A percentile compares a stretch with the other conserved stretches of the same genome.
Conservation (phyloP, 53 echinoderm and acorn worm genomes). For the Stichopus horrens region DNA sequence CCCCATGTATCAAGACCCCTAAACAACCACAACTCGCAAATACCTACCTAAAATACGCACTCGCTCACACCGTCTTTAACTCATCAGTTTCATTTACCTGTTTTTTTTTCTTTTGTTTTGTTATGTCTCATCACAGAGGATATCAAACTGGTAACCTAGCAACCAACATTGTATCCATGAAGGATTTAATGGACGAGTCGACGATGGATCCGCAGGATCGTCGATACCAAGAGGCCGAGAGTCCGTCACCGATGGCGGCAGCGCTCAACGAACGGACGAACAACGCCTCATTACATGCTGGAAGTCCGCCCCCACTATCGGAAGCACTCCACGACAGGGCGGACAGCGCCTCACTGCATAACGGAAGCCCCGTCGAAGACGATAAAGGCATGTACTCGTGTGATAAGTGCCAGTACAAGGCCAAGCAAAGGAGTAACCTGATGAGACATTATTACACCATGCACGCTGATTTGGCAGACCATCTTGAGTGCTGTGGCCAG, state of each 20-base stretch:
- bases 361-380: slow-evolving; percentile 9
- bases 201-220: neutral
- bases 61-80: too few species aligned
- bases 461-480: slow-evolving; percentile 61
- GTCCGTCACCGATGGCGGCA: neutral
- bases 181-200: neutral
- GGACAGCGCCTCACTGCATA: neutral
- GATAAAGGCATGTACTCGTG: slow-evolving; percentile 52
- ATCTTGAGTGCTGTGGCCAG: slow-evolving; percentile 64
- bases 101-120: too few species aligned
- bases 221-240: neutral
- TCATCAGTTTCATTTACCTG: too few species aligned
- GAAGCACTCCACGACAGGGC: neutral
- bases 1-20: too few species aligned
- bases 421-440: slow-evolving; percentile 65
- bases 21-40: too few species aligned
- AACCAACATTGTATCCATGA: neutral
- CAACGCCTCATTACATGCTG: neutral
- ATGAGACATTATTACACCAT: slow-evolving; percentile 63
- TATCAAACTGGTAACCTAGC: too few species aligned
- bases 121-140: too few species aligned
- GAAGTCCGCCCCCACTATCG: neutral
- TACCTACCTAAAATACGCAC: too few species aligned
- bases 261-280: neutral
- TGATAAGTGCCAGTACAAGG: slow-evolving; percentile 63